phyloP scores from a whole-genome alignment of 2,888 invertebrate species.

The Idaea aversata region DNA sequence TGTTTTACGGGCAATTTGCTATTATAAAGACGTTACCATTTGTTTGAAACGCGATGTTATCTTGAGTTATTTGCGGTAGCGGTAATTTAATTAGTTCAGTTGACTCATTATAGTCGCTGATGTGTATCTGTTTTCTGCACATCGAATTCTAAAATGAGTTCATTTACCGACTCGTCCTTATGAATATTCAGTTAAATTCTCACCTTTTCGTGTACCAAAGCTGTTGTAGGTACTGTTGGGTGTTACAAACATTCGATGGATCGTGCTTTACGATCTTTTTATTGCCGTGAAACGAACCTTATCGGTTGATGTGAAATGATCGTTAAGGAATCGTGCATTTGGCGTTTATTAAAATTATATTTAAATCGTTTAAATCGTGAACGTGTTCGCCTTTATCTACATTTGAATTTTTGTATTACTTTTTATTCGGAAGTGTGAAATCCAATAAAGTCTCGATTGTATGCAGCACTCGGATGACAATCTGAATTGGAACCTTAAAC shows the following conservation, averaged over 20 bases:
- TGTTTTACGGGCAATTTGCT: conserved; percentile 76
- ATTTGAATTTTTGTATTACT: conserved; percentile 20
- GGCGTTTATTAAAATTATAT: conserved; percentile 24
- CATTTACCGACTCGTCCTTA: conserved; percentile 62
- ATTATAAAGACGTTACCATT: conserved; percentile 54
- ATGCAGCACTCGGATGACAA: conserved; percentile 28
- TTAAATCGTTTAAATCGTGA: conserved; percentile 28
- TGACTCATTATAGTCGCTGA: conserved; percentile 55
- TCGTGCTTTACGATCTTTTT: conserved; percentile 48
- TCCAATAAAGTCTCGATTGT: conserved; percentile 45
- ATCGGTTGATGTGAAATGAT: conserved; percentile 35
- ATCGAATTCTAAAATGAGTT: conserved; percentile 59
- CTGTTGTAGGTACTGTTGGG: conserved; percentile 16
- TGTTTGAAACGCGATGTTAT: conserved; percentile 42
- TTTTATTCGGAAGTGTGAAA: conserved; percentile 50
- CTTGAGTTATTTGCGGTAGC: conserved; percentile 41
- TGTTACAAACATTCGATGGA: conserved; percentile 47
- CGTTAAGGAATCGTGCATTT: conserved; percentile 24
- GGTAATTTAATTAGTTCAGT: conserved; percentile 59
- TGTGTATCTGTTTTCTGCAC: conserved; percentile 63
- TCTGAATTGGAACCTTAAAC: conserved; percentile 7
- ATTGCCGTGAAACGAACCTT: conserved; percentile 45
- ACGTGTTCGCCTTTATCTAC: conserved; percentile 25
- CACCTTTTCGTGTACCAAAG: conserved; percentile 34
- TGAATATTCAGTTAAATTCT: conserved; percentile 62